Evolutionary conservation across 2,888 invertebrate species (phyloP).

Genomic region (Microctonus aethiopoides): DNA sequence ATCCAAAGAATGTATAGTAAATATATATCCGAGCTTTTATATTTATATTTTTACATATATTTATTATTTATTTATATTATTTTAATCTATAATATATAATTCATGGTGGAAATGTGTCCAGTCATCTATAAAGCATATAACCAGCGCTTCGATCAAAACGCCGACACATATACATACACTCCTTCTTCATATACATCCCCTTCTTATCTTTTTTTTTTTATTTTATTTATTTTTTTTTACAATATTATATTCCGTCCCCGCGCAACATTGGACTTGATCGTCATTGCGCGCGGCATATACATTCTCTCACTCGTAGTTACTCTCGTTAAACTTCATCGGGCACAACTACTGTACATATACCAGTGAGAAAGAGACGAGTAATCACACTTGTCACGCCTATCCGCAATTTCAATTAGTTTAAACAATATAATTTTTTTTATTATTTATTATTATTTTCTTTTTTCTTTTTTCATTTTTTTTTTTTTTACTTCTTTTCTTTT

Average conservation of each 20-base stretch:
- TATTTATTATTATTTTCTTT: constrained; percentile 13
- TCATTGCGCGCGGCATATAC: background rate
- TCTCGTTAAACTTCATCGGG: background rate
- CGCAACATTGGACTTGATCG: background rate
- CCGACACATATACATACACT: background rate
- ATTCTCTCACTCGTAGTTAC: background rate
- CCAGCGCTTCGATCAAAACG: background rate
- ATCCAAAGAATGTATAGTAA: too few relatives aligned
- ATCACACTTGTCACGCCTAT: constrained; percentile 34
- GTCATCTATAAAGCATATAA: background rate
- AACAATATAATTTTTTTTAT: constrained; percentile 26
- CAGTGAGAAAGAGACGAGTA: constrained; percentile 1
- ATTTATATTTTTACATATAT: too few relatives aligned
- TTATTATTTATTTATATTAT: too few relatives aligned
- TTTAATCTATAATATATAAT: too few relatives aligned
- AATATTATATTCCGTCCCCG: background rate
- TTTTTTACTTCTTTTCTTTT: constrained; percentile 23
- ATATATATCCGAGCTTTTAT: too few relatives aligned
- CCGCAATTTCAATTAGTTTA: constrained; percentile 38
- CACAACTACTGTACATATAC: background rate
- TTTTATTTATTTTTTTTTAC: background rate
- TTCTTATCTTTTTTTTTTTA: background rate
- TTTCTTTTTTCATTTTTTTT: constrained; percentile 1
- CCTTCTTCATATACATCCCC: background rate
- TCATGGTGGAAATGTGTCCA: background rate